Evolutionary conservation across 2,888 invertebrate genomes (phyloP), one percentile per base, ranked within the genome.

Genomic region (Leptinotarsa haldemani): DNA sequence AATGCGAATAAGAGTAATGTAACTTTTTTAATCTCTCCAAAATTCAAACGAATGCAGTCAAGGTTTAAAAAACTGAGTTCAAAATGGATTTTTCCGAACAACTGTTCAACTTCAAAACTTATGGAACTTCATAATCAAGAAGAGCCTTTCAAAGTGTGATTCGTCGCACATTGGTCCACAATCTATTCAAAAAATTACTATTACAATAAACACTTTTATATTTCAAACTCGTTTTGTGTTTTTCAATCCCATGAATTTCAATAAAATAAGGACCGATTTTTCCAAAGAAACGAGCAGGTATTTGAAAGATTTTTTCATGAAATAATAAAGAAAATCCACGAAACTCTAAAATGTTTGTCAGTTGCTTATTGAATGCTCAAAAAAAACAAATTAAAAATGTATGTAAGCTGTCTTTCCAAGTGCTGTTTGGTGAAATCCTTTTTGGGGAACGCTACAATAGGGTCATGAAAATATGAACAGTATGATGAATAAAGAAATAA

Each of bases 351-450:
- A 61, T 61, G 13, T 61, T 61, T 40, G 16, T 13, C 4, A 61
- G n/a, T 20, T 12, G 16, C 61, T 12, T 15, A 56, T n/a, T 18
- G 20, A 56, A 22, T 4, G 56, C 15, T 56, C 56, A 15, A 15
- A 15, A 20, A 22, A 12, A 20, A 30, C 15, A 56, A 22, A 56
- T 22, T 13, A 7, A 56, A 30, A 61, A 61, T 18, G 18, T 30
- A 61, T 61, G 61, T 22, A 48, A 66, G 30, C 20, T 52, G 25
- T 52, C 53, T 46, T 58, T 68, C 68, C 68, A 56, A 40, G 40
- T 68, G 68, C 68, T n/a, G 5, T 50, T 75, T 79, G 79, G 79
- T 79, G 79, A 78, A 78, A 78, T 77, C 77, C 74, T 74, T 71
- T 74, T 76, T 75, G 66, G 66, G 71, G 68, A 71, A 46, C 30